Evolutionary conservation across 2,888 invertebrate genomes (phyloP).

Genomic region (Aspidapion aeneum): DNA sequence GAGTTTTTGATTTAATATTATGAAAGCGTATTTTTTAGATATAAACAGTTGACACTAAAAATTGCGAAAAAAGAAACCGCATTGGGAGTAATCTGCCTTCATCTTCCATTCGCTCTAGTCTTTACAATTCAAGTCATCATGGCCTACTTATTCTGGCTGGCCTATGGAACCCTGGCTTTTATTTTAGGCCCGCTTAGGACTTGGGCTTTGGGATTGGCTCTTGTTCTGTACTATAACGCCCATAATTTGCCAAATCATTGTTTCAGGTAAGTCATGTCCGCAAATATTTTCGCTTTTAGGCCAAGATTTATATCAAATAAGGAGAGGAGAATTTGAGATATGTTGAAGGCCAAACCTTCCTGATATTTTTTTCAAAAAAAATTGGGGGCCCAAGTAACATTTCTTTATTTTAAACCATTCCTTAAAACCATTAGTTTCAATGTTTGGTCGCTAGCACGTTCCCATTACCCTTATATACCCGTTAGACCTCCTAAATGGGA

Average conservation of each 20-base stretch:
- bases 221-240: slow-evolving; percentile 64
- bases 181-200: slow-evolving; percentile 75
- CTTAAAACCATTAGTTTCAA: no score
- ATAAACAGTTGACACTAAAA: slow-evolving; percentile 37
- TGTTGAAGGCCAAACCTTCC: no score
- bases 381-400: no score
- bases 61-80: slow-evolving; percentile 31
- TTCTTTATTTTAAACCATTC: no score
- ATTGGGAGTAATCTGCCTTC: slow-evolving; percentile 34
- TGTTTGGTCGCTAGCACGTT: no score
- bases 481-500: no score
- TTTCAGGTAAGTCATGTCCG: slow-evolving; percentile 52
- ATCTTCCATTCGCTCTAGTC: slow-evolving; percentile 56
- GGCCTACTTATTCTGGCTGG: slow-evolving; percentile 76
- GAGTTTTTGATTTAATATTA: no score
- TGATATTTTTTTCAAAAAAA: no score
- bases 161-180: slow-evolving; percentile 75
- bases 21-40: slow-evolving; percentile 40
- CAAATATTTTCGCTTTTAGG: no score
- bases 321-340: no score
- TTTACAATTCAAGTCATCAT: slow-evolving; percentile 59
- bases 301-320: no score
- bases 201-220: slow-evolving; percentile 70
- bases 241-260: slow-evolving; percentile 58
- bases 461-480: no score